phyloP scores from a whole-genome alignment of 2,113 vertebrate genomes.

The Mirounga angustirostris region DNA sequence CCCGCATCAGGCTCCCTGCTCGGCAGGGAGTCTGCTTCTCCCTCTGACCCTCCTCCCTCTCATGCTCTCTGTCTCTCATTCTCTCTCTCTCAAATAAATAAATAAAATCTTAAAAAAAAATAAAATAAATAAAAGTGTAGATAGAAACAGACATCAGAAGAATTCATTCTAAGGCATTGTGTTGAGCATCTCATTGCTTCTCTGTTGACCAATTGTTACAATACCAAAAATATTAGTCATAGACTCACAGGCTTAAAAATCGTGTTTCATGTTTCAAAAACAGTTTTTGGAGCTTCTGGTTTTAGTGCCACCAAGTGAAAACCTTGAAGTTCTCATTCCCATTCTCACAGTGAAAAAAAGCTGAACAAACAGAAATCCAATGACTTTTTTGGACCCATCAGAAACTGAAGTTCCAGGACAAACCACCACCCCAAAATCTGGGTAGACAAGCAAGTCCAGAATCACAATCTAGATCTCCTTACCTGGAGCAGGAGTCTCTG shows the following conservation, averaged over 20 bases:
- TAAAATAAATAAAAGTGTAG: slow-evolving; percentile 45
- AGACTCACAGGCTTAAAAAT: not conserved
- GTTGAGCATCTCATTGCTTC: slow-evolving; percentile 2
- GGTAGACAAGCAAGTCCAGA: not conserved
- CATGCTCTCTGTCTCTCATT: too few relatives aligned
- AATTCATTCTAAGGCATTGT: slow-evolving; percentile 35
- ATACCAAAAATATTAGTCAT: slow-evolving; percentile 8
- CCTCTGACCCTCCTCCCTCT: too few relatives aligned
- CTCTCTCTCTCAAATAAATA: too few relatives aligned
- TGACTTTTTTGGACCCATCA: not conserved
- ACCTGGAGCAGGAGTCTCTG: not conserved
- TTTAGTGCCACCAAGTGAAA: not conserved
- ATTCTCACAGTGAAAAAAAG: not conserved
- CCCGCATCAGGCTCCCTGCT: too few relatives aligned
- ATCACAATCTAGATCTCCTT: not conserved
- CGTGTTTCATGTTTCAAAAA: not conserved
- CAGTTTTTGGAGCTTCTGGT: not conserved
- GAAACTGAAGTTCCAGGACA: not conserved
- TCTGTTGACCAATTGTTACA: not conserved
- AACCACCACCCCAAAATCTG: not conserved
- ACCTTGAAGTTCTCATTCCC: not conserved
- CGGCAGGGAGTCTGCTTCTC: too few relatives aligned
- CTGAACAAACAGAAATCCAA: not conserved
- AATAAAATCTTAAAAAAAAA: too few relatives aligned
- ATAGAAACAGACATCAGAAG: slow-evolving; percentile 49